Evolutionary conservation across 2,888 invertebrate genomes (phyloP).

Genomic region (Lithophane socia): DNA sequence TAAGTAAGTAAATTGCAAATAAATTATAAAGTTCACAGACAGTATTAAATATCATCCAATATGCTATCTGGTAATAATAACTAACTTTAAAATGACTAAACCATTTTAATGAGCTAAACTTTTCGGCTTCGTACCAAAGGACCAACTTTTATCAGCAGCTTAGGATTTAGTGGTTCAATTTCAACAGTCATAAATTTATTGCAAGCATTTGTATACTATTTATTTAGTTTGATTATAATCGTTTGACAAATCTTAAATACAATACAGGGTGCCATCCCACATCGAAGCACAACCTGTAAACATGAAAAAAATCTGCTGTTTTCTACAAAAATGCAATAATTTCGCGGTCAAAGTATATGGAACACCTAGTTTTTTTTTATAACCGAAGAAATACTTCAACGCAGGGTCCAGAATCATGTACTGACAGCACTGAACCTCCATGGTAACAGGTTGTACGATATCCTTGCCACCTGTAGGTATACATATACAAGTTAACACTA

Average conservation of each 20-base stretch:
- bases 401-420: too few relatives aligned
- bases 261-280: too few relatives aligned
- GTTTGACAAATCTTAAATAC: not conserved
- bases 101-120: conserved; percentile 48
- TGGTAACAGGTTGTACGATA: too few relatives aligned
- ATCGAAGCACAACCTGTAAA: too few relatives aligned
- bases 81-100: conserved; percentile 50
- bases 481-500: too few relatives aligned
- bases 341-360: too few relatives aligned
- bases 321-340: too few relatives aligned
- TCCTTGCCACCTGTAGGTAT: too few relatives aligned
- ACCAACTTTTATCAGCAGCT: conserved; percentile 6
- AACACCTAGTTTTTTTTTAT: too few relatives aligned
- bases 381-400: too few relatives aligned
- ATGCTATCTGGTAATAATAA: conserved; percentile 39
- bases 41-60: conserved; percentile 33
- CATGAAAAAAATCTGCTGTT: too few relatives aligned
- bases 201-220: not conserved
- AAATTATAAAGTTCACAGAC: conserved; percentile 38
- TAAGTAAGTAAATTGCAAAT: conserved; percentile 33
- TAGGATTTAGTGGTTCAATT: conserved; percentile 7
- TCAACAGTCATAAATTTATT: conserved; percentile 2
- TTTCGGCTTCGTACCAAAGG: conserved; percentile 19
- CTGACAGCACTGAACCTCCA: too few relatives aligned
- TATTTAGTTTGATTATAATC: not conserved